A percentile compares a stretch with the other conserved stretches of the same genome.
Evolutionary conservation across 2,113 vertebrate species (phyloP).

Genomic region (Ciconia boyciana): DNA sequence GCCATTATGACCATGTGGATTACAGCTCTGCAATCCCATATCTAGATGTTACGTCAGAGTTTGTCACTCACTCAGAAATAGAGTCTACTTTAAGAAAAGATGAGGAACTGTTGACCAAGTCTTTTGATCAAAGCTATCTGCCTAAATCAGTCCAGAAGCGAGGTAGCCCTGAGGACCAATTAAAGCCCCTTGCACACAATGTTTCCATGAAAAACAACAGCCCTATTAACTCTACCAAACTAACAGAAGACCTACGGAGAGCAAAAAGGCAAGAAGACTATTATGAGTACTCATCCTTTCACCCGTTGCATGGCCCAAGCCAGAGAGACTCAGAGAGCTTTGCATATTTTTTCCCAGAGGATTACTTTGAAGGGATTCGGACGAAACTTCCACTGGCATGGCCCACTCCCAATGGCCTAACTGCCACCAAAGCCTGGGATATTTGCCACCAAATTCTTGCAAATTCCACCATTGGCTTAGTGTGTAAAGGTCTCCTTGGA

Average conservation of each 20-base stretch:
- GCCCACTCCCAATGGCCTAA: constrained; percentile 78
- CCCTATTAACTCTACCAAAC: background rate
- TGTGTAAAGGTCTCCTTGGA: constrained; percentile 73
- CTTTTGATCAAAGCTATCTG: constrained; percentile 14
- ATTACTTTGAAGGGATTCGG: constrained; percentile 70
- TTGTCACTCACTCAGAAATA: constrained; percentile 53
- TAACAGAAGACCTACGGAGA: background rate
- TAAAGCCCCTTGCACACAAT: background rate
- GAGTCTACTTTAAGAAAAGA: constrained; percentile 30
- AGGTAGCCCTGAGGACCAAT: background rate
- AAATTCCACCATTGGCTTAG: constrained; percentile 74
- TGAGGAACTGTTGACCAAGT: background rate
- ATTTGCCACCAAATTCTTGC: constrained; percentile 73
- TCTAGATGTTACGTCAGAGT: constrained; percentile 76
- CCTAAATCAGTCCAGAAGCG: constrained; percentile 22
- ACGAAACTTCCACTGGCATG: constrained; percentile 51
- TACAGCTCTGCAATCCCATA: constrained; percentile 74
- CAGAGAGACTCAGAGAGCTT: constrained; percentile 67
- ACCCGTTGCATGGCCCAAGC: constrained; percentile 41
- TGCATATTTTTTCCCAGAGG: constrained; percentile 82
- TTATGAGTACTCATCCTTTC: constrained; percentile 57
- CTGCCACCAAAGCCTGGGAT: constrained; percentile 70
- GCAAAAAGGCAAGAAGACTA: constrained; percentile 12
- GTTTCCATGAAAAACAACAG: background rate
- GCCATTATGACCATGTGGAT: constrained; percentile 71